A percentile compares a stretch with the other conserved stretches of the same genome.
Conservation (phyloP, 2,113 vertebrate genomes). For the Megaceryle maxima region DNA sequence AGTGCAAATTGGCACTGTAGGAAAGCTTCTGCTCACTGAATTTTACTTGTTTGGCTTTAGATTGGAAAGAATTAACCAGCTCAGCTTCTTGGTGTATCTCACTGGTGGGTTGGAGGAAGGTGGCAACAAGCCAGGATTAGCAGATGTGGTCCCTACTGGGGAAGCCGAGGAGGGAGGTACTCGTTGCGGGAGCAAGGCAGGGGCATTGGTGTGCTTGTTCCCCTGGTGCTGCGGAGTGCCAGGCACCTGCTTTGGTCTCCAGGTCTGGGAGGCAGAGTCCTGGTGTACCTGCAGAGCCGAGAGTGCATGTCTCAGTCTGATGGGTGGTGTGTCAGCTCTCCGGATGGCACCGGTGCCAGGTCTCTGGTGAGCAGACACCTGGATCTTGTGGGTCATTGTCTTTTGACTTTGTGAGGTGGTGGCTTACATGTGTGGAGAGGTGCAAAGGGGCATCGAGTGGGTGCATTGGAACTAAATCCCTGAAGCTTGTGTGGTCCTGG, state of each 20-base stretch:
- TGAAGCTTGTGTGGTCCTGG: background rate
- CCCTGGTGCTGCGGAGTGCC: background rate
- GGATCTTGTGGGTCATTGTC: background rate
- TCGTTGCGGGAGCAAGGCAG: background rate
- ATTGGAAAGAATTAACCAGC: background rate
- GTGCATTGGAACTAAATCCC: background rate
- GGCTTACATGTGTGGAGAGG: rapidly evolving
- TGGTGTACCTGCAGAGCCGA: rapidly evolving
- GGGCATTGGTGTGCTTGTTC: background rate
- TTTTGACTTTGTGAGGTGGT: rapidly evolving
- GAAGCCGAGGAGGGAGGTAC: background rate
- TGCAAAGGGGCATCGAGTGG: background rate
- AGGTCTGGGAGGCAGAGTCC: background rate
- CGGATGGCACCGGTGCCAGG: background rate
- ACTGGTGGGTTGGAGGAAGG: background rate
- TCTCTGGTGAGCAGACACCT: background rate
- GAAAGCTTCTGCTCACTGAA: background rate
- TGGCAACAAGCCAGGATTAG: background rate
- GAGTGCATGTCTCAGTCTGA: rapidly evolving
- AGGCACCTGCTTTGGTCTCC: background rate
- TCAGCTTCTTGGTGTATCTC: background rate
- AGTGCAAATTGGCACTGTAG: background rate
- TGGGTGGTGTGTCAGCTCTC: background rate
- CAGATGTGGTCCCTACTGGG: background rate
- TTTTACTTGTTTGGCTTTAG: background rate